Evolutionary conservation across 2,888 invertebrate species (phyloP).

Genomic region (Diarsia brunnea): DNA sequence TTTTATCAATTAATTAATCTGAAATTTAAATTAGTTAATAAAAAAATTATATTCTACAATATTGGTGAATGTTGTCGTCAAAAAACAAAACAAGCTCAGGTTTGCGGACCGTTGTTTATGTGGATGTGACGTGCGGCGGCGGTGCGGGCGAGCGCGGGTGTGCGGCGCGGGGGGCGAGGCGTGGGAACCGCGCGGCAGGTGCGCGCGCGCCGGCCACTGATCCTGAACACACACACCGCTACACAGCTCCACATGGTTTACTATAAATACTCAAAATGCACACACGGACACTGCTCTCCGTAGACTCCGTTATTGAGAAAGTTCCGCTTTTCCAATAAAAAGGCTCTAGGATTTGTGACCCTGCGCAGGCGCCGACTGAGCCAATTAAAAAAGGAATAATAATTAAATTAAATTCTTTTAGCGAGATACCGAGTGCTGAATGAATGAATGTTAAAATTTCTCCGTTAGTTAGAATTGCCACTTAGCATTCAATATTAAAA

Average conservation of each 20-base stretch:
- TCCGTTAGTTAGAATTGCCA: constrained; percentile 47
- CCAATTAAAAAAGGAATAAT: constrained; percentile 23
- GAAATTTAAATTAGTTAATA: constrained; percentile 67
- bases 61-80: constrained; percentile 68
- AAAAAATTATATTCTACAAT: constrained; percentile 66
- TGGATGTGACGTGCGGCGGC: constrained; percentile 82
- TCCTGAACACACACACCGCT: constrained; percentile 85
- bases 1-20: constrained; percentile 72
- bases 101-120: constrained; percentile 84
- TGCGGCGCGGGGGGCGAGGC: constrained; percentile 78
- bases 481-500: constrained; percentile 45
- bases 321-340: constrained; percentile 84
- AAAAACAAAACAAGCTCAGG: constrained; percentile 78
- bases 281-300: constrained; percentile 70
- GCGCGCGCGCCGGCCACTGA: constrained; percentile 90
- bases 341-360: constrained; percentile 61
- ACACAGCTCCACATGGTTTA: constrained; percentile 68
- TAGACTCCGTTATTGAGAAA: constrained; percentile 83
- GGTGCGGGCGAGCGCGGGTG: constrained; percentile 71
- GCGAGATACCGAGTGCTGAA: constrained; percentile 15
- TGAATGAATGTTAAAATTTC: constrained; percentile 37
- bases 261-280: constrained; percentile 68
- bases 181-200: constrained; percentile 90
- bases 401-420: constrained; percentile 15
- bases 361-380: constrained; percentile 48